phyloP scores from a whole-genome alignment of 2,113 vertebrate genomes.

The Vireo altiloquus region DNA sequence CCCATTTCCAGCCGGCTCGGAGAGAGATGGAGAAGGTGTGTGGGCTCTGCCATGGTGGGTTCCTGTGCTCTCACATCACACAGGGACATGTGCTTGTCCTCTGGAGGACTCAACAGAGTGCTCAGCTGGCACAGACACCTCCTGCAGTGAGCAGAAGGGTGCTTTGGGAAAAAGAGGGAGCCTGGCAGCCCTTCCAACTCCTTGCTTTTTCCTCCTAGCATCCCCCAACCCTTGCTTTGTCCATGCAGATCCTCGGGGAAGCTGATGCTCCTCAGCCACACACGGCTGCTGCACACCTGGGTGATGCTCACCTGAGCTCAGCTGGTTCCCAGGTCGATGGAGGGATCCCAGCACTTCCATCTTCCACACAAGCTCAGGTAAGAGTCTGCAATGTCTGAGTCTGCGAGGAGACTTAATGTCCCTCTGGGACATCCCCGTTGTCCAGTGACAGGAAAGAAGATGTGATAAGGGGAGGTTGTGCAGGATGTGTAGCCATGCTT shows the following conservation, averaged over 20 bases:
- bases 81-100: neutral
- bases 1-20: constrained; percentile 72
- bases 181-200: neutral
- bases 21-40: constrained; percentile 75
- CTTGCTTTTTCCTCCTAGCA: neutral
- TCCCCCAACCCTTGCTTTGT: neutral
- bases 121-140: neutral
- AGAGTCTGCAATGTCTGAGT: neutral
- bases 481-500: neutral
- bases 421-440: neutral
- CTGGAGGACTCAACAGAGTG: neutral
- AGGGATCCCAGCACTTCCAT: neutral
- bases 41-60: rapidly evolving
- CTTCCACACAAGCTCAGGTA: constrained; percentile 5
- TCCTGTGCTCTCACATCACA: neutral
- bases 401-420: neutral
- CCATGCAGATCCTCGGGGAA: neutral
- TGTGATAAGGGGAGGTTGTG: neutral
- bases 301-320: neutral
- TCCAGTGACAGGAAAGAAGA: neutral
- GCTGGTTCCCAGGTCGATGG: neutral
- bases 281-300: rapidly evolving
- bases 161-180: neutral
- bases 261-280: neutral
- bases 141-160: neutral